Base-by-base conservation (phyloP, 2,797 vertebrate species). In the Tragopan temminckii region DNA sequence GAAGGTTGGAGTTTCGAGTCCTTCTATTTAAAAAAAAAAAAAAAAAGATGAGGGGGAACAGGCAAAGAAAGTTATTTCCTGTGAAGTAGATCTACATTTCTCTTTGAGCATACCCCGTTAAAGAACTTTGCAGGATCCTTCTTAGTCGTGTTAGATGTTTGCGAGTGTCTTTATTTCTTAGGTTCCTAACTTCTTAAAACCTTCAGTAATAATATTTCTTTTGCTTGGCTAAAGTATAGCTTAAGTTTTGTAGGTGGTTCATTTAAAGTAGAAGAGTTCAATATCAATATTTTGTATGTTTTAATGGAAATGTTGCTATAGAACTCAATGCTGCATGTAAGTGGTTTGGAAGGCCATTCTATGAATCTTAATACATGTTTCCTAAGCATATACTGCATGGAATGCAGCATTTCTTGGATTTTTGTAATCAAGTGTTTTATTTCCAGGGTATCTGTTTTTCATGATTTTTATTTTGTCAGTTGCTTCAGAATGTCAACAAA, bases 391-490 rank as follows among this genome's bases (percentile, higher is more conserved):
- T 63, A 23, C 35, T 74, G 20, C 63, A 29, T 66, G 55, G 36
- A 82, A 75, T 78, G 16, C 29, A 61, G 8, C 0, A 4, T 63
- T 75, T 79, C 36, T 29, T 31, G 27, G 10, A 29, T 67, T 31
- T 71, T 91, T 88, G n/a, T 74, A 33, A 36, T 70, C 0, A 13
- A 42, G 7, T 17, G 14, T 75, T 85, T 62, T 53, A 31, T 36
- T 74, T 79, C 31, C 0, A 0, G 21, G 27, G 33, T 35, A 33
- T 57, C 7, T 33, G 20, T 11, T 12, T 35, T 80, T 7, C 17
- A 7, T 63, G 2, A 71, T 55, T 90, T 50, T 24, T 31, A 43
- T 6, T 80, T 79, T 13, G 46, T 62, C 24, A 70, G 0, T 45
- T 84, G 20, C 55, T 86, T 90, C 70, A 76, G 13, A 4, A 3